A percentile compares a stretch with the other conserved stretches of the same genome.
These are phyloP conservation scores for Megamerina dolium DNA, from an alignment of 2,888 invertebrate genomes.

Conservation along the genomic window DNA sequence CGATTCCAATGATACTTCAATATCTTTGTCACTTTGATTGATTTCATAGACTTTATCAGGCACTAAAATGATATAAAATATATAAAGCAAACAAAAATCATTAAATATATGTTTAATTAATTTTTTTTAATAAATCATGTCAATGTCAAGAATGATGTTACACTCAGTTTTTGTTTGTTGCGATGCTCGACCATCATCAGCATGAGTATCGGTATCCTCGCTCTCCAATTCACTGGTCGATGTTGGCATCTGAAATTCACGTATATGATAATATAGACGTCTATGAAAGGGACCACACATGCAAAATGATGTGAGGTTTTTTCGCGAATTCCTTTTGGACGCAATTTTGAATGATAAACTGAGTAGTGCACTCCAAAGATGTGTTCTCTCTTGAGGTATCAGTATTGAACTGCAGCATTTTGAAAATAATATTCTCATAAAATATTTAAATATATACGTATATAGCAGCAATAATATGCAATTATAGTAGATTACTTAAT, in stretches of 20 bases:
- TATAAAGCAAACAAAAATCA: neutral
- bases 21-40: slow-evolving; percentile 61
- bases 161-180: too few relatives aligned
- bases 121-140: too few relatives aligned
- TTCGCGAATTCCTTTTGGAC: slow-evolving; percentile 32
- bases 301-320: slow-evolving; percentile 39
- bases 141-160: too few relatives aligned
- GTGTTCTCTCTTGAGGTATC: too few relatives aligned
- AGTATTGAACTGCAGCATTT: too few relatives aligned
- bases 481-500: slow-evolving; percentile 18
- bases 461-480: too few relatives aligned
- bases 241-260: slow-evolving; percentile 37
- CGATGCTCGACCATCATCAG: too few relatives aligned
- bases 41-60: slow-evolving; percentile 69
- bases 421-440: too few relatives aligned
- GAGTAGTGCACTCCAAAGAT: too few relatives aligned
- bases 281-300: slow-evolving; percentile 43
- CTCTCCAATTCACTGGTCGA: slow-evolving; percentile 37
- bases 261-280: slow-evolving; percentile 39
- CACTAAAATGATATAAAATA: slow-evolving; percentile 58
- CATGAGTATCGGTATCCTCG: slow-evolving; percentile 31
- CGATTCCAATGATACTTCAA: slow-evolving; percentile 53
- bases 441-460: too few relatives aligned
- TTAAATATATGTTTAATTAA: neutral
- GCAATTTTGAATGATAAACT: slow-evolving; percentile 46